Evolutionary conservation across 2,888 invertebrate genomes (phyloP), one percentile per base, ranked within the genome.

Genomic region (Eupithecia insigniata): DNA sequence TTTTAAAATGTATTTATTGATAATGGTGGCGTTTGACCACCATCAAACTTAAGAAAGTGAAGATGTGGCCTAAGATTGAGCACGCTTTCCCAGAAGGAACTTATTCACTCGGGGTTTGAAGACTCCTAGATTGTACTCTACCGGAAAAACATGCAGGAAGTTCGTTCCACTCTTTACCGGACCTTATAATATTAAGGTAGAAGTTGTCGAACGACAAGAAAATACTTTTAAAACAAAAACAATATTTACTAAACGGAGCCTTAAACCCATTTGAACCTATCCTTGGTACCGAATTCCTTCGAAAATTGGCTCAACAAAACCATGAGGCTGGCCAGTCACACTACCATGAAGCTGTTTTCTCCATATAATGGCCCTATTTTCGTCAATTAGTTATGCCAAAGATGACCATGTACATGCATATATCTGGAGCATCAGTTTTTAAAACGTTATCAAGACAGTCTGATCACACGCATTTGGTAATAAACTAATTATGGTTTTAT

Each of bases 401-500:
- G 14, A 39, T 8, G 39, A 39, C 14, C 10, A 14, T 7, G n/a
- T n/a, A n/a, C 34, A 34, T 34, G 34, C 7, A 34, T 39, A 10
- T 39, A 2, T 16, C 3, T 39, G n/a, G 16, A 14, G 14, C 36
- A 30, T 18, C 7, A 60, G 26, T 55, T 55, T 55, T 55, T 12
- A 55, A 26, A 55, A 26, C 55, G 2, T 55, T 55, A 12, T 26
- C 26, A 55, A 55, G 12, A 26, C 5, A 51, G 10, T 51, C n/a
- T 10, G 3, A 51, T 55, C 26, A 55, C 55, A 14, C 12, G 14
- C 12, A 14, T 26, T 55, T 55, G 14, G 26, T 26, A 26, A 14
- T 55, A 55, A 55, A 68, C 65, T 70, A 66, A 74, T 74, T 71
- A 66, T 70, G 32, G 65, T 67, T 34, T 66, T 67, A 73, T 72